Conservation (phyloP, 2,113 vertebrate species). For the Holacanthus passer region DNA sequence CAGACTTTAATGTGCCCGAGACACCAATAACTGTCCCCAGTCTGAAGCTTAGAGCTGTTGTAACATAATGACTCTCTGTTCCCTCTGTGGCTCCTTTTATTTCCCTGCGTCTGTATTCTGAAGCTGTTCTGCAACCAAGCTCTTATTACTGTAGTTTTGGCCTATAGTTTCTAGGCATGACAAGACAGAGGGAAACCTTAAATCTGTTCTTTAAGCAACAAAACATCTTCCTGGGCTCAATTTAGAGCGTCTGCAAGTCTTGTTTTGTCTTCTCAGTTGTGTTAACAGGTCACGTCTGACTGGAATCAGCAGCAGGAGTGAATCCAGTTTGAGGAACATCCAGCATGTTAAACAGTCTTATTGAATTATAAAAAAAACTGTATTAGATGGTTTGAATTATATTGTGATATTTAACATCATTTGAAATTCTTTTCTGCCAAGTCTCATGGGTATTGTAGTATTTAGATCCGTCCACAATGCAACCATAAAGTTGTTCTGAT, state of each 20-base stretch:
- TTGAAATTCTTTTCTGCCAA: too few relatives aligned
- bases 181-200: conserved; percentile 16
- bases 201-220: conserved; percentile 1
- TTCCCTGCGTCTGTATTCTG: conserved; percentile 11
- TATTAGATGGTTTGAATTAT: background rate
- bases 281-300: conserved; percentile 12
- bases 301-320: background rate
- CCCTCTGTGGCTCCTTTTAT: conserved; percentile 27
- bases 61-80: background rate
- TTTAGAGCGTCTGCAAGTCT: background rate
- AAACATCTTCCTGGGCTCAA: conserved; percentile 1
- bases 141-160: conserved; percentile 22
- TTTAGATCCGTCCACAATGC: background rate
- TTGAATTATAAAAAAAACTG: background rate
- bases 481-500: too few relatives aligned
- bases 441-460: background rate
- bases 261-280: background rate
- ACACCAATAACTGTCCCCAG: conserved; percentile 35
- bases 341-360: background rate
- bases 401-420: background rate
- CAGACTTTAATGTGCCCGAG: conserved; percentile 43
- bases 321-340: background rate
- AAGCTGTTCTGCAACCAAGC: background rate
- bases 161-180: background rate
- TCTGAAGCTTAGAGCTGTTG: conserved; percentile 19